Percentiles rank a stretch among this genome's conserved stretches.
Conservation (phyloP, 2,888 invertebrate species). For the Uropetala carovei region DNA sequence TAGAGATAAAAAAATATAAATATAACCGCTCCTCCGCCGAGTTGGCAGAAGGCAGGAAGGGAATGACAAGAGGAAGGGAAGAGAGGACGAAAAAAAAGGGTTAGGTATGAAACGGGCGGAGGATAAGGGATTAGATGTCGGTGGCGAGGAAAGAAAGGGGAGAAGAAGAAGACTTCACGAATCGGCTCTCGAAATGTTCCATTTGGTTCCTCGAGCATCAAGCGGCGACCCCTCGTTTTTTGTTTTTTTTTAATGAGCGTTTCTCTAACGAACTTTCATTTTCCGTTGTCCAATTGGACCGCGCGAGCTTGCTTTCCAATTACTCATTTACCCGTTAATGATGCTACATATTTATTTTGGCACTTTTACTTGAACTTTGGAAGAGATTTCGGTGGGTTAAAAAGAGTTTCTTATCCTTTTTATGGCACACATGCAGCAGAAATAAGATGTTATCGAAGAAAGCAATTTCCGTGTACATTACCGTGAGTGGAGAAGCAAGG, state of each 20-base stretch:
- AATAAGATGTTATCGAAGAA: too few species aligned
- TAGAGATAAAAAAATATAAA: slow-evolving; percentile 36
- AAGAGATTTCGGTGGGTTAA: background rate
- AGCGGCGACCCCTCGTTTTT: background rate
- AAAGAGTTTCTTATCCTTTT: background rate
- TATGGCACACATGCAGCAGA: too few species aligned
- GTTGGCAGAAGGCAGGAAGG: slow-evolving; percentile 38
- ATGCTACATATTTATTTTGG: background rate
- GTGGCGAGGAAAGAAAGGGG: background rate
- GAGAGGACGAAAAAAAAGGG: background rate
- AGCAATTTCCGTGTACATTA: too few species aligned
- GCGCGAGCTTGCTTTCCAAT: background rate
- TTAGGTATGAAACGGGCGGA: background rate
- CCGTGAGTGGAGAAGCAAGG: too few species aligned
- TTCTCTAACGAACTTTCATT: slow-evolving; percentile 13
- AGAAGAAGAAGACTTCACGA: background rate
- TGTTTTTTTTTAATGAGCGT: background rate
- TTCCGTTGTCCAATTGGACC: background rate
- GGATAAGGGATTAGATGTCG: slow-evolving; percentile 16
- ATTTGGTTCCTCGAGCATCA: slow-evolving; percentile 31
- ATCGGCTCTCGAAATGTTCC: slow-evolving; percentile 40
- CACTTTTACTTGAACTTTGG: background rate
- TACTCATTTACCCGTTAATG: background rate
- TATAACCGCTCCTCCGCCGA: slow-evolving; percentile 33
- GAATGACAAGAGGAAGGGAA: slow-evolving; percentile 16